Percentiles rank a stretch among this genome's conserved stretches.
Conservation (phyloP, 2,888 invertebrate genomes). For the Theodoxus fluviatilis region DNA sequence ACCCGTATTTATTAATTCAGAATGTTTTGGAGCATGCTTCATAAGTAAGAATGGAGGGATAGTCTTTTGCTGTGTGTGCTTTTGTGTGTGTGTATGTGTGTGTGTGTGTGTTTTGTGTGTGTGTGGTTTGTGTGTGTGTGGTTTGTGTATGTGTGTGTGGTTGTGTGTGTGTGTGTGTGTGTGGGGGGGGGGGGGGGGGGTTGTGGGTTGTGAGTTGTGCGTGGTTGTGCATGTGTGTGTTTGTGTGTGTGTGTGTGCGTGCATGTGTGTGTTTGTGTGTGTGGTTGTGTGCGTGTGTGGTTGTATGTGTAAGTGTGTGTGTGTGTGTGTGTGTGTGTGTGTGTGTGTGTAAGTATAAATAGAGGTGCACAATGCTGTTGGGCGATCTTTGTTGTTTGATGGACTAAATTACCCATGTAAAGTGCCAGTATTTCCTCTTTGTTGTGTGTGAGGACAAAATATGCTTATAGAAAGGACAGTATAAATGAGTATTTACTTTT, state of each 20-base stretch:
- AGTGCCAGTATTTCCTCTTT: not conserved
- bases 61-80: no score
- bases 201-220: not conserved
- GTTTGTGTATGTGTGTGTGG: not conserved
- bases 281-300: not conserved
- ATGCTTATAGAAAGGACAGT: no score
- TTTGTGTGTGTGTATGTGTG: no score
- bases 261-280: not conserved
- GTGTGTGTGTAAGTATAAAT: not conserved
- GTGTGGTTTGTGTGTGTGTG: no score
- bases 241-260: not conserved
- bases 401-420: not conserved
- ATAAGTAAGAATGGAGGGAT: no score
- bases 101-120: no score
- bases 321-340: slow-evolving; percentile 10
- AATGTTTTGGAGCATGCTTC: no score
- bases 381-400: not conserved
- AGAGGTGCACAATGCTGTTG: not conserved
- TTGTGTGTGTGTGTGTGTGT: slow-evolving; percentile 4
- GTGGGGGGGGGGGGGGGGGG: slow-evolving; percentile 9
- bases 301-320: slow-evolving; percentile 6
- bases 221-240: slow-evolving; percentile 1
- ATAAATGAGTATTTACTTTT: no score
- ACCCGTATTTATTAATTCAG: no score
- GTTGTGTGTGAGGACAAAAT: not conserved